Percentiles rank a stretch among this genome's conserved stretches.
Conservation (phyloP, 2,797 vertebrate genomes). For the Champsocephalus esox region DNA sequence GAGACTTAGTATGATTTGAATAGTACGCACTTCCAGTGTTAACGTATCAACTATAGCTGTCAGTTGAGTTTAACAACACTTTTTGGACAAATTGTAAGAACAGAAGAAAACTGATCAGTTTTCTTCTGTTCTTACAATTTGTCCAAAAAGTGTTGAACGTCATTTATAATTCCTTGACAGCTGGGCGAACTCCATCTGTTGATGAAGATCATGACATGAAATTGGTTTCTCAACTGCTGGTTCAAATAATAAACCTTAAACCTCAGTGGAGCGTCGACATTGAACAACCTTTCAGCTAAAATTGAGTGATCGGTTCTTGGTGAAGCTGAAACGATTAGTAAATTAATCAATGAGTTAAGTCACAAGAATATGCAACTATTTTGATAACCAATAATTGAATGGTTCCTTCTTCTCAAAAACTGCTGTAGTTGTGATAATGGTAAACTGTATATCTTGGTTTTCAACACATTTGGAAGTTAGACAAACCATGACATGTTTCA, state of each 20-base stretch:
- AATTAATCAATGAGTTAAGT: neutral
- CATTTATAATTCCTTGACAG: constrained; percentile 4
- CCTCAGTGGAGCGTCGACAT: neutral
- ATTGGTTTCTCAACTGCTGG: neutral
- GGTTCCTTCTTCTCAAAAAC: neutral
- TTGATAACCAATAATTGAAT: neutral
- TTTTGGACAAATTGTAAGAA: no score
- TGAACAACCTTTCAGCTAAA: neutral
- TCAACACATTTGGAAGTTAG: neutral
- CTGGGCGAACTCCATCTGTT: neutral
- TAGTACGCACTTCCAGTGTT: neutral
- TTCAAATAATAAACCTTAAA: neutral
- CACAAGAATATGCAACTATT: neutral
- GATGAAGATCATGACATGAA: constrained; percentile 1
- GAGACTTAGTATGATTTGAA: neutral
- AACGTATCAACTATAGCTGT: neutral
- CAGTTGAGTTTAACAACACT: neutral
- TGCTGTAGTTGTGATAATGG: no score
- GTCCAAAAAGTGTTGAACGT: neutral
- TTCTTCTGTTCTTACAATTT: no score
- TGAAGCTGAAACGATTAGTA: neutral
- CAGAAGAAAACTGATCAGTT: no score
- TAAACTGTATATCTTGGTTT: neutral
- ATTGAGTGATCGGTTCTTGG: neutral
- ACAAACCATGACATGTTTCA: neutral